These are phyloP conservation scores for Ivindomyrus marchei DNA, from an alignment of 2,113 vertebrate genomes.

Conservation along the genomic window DNA sequence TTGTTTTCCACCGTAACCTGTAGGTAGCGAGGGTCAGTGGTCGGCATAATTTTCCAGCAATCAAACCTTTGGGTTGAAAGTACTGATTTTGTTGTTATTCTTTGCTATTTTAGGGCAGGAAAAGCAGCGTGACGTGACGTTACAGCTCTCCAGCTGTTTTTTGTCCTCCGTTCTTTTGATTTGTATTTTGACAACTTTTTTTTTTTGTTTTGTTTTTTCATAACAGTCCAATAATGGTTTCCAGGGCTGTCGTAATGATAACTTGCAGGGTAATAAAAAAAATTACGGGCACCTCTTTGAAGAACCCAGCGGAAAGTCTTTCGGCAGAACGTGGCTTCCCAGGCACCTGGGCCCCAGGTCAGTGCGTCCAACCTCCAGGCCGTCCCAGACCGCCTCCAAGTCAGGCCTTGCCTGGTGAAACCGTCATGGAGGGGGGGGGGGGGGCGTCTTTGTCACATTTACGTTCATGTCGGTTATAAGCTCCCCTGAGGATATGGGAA, in stretches of 20 bases:
- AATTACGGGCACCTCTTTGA: conserved; percentile 56
- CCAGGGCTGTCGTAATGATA: conserved; percentile 62
- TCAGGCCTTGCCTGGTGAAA: background rate
- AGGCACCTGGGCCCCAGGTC: background rate
- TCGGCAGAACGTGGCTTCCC: conserved; percentile 37
- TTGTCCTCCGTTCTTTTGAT: conserved; percentile 58
- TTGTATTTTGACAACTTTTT: conserved; percentile 71
- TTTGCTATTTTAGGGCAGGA: conserved; percentile 64
- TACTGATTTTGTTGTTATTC: conserved; percentile 64
- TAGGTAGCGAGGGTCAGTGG: conserved; percentile 40
- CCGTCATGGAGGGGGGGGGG: background rate
- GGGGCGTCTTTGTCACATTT: background rate
- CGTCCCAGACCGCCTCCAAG: background rate
- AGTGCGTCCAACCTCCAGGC: background rate
- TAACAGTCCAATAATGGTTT: conserved; percentile 61
- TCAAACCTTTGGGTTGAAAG: conserved; percentile 53
- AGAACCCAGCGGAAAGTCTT: conserved; percentile 59
- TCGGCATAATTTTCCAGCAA: conserved; percentile 49
- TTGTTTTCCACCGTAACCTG: conserved; percentile 52
- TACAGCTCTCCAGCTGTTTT: conserved; percentile 47
- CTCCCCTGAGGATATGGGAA: conserved; percentile 55
- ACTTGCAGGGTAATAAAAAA: conserved; percentile 63
- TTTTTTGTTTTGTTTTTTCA: conserved; percentile 14
- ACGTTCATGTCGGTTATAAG: conserved; percentile 29
- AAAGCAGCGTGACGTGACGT: conserved; percentile 40